These are phyloP conservation scores for Poecilus cupreus DNA, from an alignment of 2,888 invertebrate genomes.

Conservation along the genomic window DNA sequence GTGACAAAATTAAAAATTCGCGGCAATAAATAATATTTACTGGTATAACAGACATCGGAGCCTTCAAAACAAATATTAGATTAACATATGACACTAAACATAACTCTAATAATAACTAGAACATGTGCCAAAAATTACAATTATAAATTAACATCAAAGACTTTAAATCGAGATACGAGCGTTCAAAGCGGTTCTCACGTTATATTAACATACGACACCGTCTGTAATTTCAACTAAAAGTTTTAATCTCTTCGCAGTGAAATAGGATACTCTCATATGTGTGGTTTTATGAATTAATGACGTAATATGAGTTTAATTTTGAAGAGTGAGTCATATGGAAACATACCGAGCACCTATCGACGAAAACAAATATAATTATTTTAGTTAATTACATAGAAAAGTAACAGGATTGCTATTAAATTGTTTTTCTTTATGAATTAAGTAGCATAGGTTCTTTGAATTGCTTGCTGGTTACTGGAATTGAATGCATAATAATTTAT, in stretches of 20 bases:
- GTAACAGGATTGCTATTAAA: not conserved
- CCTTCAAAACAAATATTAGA: not conserved
- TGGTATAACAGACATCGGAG: not conserved
- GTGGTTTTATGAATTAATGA: constrained; percentile 31
- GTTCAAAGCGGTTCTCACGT: not conserved
- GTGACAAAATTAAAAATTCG: not conserved
- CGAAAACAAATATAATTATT: constrained; percentile 16
- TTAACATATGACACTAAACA: not conserved
- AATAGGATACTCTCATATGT: constrained; percentile 11
- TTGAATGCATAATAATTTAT: too few species aligned
- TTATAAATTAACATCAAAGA: not conserved
- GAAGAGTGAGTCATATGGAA: constrained; percentile 31
- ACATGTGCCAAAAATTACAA: not conserved
- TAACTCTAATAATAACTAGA: not conserved
- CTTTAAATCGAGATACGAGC: not conserved
- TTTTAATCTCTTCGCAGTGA: constrained; percentile 21
- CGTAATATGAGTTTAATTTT: constrained; percentile 19
- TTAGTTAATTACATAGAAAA: not conserved
- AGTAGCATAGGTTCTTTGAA: not conserved
- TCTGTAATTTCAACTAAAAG: not conserved
- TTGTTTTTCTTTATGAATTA: too few species aligned
- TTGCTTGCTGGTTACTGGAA: not conserved
- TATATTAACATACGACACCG: not conserved
- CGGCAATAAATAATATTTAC: not conserved
- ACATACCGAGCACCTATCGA: constrained; percentile 1